Evolutionary conservation across 2,113 vertebrate species (phyloP).

Genomic region (Chroicocephalus ridibundus): DNA sequence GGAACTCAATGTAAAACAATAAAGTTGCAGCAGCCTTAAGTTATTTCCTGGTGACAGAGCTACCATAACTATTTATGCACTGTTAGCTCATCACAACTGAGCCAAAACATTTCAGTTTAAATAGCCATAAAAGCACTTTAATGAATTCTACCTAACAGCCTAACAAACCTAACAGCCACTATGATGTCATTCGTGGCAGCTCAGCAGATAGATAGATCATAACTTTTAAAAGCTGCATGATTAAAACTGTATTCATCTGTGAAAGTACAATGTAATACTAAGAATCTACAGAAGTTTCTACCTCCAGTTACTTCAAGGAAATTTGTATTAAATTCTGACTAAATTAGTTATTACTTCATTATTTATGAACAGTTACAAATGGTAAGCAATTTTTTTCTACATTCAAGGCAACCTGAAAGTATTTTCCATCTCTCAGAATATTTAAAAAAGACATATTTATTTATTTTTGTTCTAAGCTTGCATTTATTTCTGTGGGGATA

Average conservation of each 20-base stretch:
- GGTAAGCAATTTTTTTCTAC: neutral
- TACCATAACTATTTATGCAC: neutral
- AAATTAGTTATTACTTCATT: neutral
- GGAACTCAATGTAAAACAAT: neutral
- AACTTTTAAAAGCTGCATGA: neutral
- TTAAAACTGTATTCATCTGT: neutral
- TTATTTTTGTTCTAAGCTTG: neutral
- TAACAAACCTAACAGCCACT: neutral
- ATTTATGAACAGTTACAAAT: neutral
- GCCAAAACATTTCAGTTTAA: neutral
- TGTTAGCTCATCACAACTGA: neutral
- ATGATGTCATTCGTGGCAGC: neutral
- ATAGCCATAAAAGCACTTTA: neutral
- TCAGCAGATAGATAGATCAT: neutral
- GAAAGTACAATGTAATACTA: neutral
- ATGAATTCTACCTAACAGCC: neutral
- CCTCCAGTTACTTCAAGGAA: neutral
- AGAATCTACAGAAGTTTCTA: neutral
- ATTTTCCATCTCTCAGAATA: neutral
- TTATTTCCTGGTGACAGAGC: neutral
- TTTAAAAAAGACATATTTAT: neutral
- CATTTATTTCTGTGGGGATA: neutral
- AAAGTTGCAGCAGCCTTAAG: neutral
- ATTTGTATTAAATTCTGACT: neutral
- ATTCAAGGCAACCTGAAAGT: neutral